Evolutionary conservation across 2,888 invertebrate species (phyloP), one percentile per base, ranked within the genome.

Genomic region (Yponomeuta plumbellus): DNA sequence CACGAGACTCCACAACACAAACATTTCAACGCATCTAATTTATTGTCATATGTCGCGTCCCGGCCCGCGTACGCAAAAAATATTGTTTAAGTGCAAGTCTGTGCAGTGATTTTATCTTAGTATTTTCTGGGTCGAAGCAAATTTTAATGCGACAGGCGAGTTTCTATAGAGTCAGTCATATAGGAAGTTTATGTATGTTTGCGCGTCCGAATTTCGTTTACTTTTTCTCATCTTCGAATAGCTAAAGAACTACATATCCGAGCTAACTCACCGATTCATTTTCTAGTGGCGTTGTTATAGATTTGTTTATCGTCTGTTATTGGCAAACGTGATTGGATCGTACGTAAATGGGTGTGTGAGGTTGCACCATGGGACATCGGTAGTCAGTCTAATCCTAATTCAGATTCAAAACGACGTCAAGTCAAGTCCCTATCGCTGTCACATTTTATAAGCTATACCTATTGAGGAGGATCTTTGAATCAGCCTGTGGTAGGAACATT

Each of bases 11-110:
- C 79, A 85, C 84, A 86, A 88, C 87, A 88, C 88, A 88, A 88
- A 89, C 88, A 88, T 86, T 88, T 89, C 88, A 88, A 88, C 88
- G 87, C 87, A 85, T 83, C 84, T 86, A 86, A 88, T 88, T 88
- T 88, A 88, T 88, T 76, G 84, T 85, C 81, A 76, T 84, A 83
- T 65, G 65, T 65, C 61, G 39, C 67, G 65, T 52, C 56, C 85
- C 82, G 80, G 79, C 78, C 76, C 71, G 75, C 74, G 77, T 76
- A 76, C 84, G 86, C 86, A 87, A 88, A 88, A 88, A 88, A 86
- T 83, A 81, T 78, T 70, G 70, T 74, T 66, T 65, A 57, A 65
- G 65, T 20, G 23, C 40, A 13, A 66, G 40, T 62, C 59, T 40
- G 59, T 34, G 34, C 8, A 17, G 17, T 52, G 44, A 13, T 52